A percentile compares a stretch with the other conserved stretches of the same genome.
These are phyloP conservation scores for Trichonephila inaurata DNA, from an alignment of 1,140 invertebrate species.

Conservation along the genomic window DNA sequence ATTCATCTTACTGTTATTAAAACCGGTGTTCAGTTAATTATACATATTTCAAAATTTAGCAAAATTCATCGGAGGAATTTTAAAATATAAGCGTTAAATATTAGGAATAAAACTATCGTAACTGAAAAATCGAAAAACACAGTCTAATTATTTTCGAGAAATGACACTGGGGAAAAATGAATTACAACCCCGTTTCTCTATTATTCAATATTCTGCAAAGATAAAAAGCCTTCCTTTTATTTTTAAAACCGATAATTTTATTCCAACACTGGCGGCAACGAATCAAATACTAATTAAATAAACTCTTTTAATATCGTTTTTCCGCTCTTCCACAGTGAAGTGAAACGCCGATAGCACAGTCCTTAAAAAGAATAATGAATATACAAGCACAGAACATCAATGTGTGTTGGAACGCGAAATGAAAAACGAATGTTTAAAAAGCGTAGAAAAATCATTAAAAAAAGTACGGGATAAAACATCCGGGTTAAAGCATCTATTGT, in stretches of 20 bases:
- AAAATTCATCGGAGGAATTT: too few relatives aligned
- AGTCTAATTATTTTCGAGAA: constrained; percentile 4
- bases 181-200: neutral
- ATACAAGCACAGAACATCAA: neutral
- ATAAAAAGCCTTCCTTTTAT: neutral
- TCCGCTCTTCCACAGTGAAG: constrained; percentile 1
- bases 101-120: neutral
- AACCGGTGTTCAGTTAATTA: too few relatives aligned
- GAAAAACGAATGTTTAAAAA: neutral
- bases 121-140: constrained; percentile 13
- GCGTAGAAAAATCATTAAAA: neutral
- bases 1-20: too few relatives aligned
- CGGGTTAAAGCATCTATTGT: constrained; percentile 50
- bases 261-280: constrained; percentile 25
- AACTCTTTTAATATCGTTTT: constrained; percentile 59
- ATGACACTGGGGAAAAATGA: neutral
- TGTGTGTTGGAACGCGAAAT: neutral
- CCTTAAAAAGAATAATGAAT: neutral
- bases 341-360: constrained; percentile 37
- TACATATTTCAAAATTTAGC: too few relatives aligned
- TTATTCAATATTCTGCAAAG: neutral
- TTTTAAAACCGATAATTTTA: constrained; percentile 20
- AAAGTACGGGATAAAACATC: neutral
- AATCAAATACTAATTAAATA: constrained; percentile 61
- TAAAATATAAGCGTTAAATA: too few relatives aligned